Conservation (phyloP, 1,140 invertebrate species). For the Phenacoccus solenopsis region DNA sequence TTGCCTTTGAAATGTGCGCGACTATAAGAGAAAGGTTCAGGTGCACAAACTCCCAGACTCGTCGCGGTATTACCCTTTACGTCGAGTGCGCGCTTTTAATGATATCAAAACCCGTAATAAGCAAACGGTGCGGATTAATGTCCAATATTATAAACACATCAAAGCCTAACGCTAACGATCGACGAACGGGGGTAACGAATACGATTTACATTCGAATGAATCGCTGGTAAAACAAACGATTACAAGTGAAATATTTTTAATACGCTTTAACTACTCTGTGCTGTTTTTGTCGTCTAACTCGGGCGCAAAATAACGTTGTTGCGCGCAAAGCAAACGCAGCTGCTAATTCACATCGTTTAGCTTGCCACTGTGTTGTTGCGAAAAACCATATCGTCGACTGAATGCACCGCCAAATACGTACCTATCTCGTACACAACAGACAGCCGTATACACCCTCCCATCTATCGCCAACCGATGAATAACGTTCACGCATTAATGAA, state of each 20-base stretch:
- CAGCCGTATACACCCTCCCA: too few relatives aligned
- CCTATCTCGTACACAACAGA: too few relatives aligned
- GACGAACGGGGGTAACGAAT: too few relatives aligned
- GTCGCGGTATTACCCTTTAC: background rate
- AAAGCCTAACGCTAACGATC: background rate
- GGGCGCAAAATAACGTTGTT: background rate
- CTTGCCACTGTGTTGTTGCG: background rate
- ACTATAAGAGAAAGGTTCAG: background rate
- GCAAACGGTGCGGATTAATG: slow-evolving; percentile 14
- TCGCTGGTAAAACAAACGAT: background rate
- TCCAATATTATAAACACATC: slow-evolving; percentile 15
- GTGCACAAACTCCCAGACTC: slow-evolving; percentile 4
- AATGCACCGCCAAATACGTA: too few relatives aligned
- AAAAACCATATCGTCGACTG: background rate
- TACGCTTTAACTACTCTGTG: too few relatives aligned
- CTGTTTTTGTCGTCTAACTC: background rate
- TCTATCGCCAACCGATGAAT: too few relatives aligned
- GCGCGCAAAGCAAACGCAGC: background rate
- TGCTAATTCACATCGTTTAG: background rate
- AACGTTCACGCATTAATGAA: too few relatives aligned
- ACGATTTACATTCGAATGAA: background rate
- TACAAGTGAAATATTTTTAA: background rate
- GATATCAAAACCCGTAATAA: slow-evolving; percentile 9
- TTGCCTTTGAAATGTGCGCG: background rate
- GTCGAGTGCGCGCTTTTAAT: background rate